These are phyloP conservation scores for Eledone cirrhosa DNA, from an alignment of 2,888 invertebrate species.

Conservation along the genomic window DNA sequence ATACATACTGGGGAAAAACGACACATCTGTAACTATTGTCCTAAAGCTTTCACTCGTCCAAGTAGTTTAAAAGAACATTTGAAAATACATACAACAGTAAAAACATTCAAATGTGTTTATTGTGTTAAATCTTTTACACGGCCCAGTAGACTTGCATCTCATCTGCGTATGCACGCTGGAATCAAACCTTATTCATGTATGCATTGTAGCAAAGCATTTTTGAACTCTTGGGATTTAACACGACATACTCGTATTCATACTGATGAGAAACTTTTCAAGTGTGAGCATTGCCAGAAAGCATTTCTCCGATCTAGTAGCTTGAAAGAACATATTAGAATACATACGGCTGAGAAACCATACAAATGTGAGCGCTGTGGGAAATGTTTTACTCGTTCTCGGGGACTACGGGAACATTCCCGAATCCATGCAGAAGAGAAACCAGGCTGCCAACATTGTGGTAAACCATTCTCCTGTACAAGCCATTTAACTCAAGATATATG, in stretches of 20 bases:
- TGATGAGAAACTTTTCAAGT: neutral
- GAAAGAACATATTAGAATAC: neutral
- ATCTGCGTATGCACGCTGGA: slow-evolving; percentile 10
- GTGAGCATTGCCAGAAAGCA: slow-evolving; percentile 5
- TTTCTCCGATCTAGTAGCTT: neutral
- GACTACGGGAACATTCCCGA: slow-evolving; percentile 4
- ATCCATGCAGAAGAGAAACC: neutral
- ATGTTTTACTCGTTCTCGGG: slow-evolving; percentile 12
- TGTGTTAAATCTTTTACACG: slow-evolving; percentile 12
- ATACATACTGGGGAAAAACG: neutral
- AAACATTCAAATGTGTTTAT: slow-evolving; percentile 17
- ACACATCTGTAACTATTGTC: neutral
- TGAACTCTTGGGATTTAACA: slow-evolving; percentile 11
- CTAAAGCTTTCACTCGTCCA: neutral
- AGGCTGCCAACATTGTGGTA: neutral
- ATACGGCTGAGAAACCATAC: slow-evolving; percentile 10
- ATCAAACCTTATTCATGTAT: neutral
- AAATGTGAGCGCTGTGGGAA: slow-evolving; percentile 1
- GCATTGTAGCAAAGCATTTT: neutral
- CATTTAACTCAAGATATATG: neutral
- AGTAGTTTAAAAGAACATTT: slow-evolving; percentile 5
- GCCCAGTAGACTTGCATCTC: neutral
- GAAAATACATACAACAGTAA: neutral
- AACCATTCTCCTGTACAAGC: neutral
- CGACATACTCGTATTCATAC: slow-evolving; percentile 7